Conservation (phyloP, 2,888 invertebrate species). For the Amphipoea oculea region DNA sequence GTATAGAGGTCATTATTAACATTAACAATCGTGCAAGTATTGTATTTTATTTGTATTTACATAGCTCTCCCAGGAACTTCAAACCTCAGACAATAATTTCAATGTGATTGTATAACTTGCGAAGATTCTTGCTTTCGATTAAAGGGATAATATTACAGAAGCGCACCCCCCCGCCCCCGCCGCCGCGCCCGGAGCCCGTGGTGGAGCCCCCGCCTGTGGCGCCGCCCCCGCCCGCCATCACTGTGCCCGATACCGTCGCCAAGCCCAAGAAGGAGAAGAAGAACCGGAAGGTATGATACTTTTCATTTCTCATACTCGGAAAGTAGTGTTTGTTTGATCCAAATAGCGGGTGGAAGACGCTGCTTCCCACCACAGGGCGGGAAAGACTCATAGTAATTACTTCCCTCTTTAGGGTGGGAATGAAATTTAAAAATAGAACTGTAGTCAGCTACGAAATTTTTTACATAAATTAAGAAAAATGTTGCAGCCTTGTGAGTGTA, state of each 20-base stretch:
- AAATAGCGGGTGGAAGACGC: no score
- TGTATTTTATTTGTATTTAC: neutral
- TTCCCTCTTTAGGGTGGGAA: no score
- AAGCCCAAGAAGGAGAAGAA: slow-evolving; percentile 88
- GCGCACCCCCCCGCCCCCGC: slow-evolving; percentile 71
- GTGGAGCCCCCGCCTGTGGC: slow-evolving; percentile 73
- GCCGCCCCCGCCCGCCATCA: slow-evolving; percentile 71
- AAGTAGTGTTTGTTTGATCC: no score
- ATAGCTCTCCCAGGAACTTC: neutral
- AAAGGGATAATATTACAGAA: slow-evolving; percentile 68
- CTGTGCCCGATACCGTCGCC: slow-evolving; percentile 62
- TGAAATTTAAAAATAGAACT: no score
- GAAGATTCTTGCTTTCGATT: neutral
- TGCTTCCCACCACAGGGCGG: no score
- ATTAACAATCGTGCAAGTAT: neutral
- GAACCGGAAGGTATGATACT: slow-evolving; percentile 81
- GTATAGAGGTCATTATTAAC: neutral
- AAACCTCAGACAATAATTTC: neutral
- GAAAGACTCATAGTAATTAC: no score
- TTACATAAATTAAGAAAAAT: no score
- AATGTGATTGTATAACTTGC: neutral
- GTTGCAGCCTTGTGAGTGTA: no score
- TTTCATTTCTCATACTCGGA: no score
- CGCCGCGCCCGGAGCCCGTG: slow-evolving; percentile 68
- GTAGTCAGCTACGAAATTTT: no score